Percentiles rank a stretch among this genome's conserved stretches.
These are phyloP conservation scores for Hucho hucho DNA, from an alignment of 2,113 vertebrate genomes.

Conservation along the genomic window DNA sequence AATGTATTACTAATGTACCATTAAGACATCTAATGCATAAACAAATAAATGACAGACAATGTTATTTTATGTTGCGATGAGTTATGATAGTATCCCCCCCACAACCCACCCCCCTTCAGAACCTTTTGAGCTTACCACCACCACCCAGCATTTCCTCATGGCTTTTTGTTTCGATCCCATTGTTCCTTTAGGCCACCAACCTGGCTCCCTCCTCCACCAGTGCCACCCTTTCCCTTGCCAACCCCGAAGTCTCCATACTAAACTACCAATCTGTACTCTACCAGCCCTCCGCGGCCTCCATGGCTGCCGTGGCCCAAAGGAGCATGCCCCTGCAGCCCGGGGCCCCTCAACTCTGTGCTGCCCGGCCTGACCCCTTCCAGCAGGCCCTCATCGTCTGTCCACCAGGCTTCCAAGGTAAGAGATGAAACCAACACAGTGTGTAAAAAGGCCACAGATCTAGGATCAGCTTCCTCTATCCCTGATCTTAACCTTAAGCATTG, in stretches of 20 bases:
- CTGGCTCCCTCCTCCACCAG: slow-evolving; percentile 95
- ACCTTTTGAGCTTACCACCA: slow-evolving; percentile 50
- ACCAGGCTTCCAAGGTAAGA: slow-evolving; percentile 95
- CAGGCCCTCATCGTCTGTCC: slow-evolving; percentile 99
- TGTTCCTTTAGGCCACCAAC: slow-evolving; percentile 89
- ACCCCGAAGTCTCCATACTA: slow-evolving; percentile 96
- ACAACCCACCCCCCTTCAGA: slow-evolving; percentile 61
- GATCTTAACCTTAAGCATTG: too few species aligned
- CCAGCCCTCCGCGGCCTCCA: slow-evolving; percentile 95
- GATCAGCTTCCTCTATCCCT: too few species aligned
- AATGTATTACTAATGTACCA: neutral
- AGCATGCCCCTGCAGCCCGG: slow-evolving; percentile 94
- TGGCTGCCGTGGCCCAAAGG: slow-evolving; percentile 98
- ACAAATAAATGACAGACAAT: neutral
- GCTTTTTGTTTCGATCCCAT: slow-evolving; percentile 81
- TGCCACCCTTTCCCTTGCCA: slow-evolving; percentile 95
- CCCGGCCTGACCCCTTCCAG: slow-evolving; percentile 97
- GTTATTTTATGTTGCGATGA: neutral
- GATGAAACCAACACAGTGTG: neutral
- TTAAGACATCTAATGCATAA: neutral
- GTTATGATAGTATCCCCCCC: slow-evolving; percentile 6
- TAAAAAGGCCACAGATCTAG: too few species aligned
- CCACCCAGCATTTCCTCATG: neutral
- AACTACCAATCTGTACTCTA: slow-evolving; percentile 98
- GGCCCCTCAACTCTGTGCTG: slow-evolving; percentile 89